phyloP scores from a whole-genome alignment of 2,797 vertebrate species.

The Rhabdophis nuchalis region DNA sequence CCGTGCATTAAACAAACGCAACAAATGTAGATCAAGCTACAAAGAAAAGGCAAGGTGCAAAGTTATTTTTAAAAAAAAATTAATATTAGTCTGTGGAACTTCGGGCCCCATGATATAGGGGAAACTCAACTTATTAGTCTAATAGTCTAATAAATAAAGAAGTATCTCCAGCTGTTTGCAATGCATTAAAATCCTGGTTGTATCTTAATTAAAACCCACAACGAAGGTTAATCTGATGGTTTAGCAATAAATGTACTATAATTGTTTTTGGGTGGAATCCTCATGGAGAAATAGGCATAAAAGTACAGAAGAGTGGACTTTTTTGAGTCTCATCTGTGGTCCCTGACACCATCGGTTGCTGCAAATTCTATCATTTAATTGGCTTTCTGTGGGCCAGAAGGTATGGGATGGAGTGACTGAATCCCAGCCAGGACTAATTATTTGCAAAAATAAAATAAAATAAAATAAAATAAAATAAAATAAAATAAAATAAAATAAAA shows the following conservation, averaged over 20 bases:
- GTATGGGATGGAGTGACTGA: background rate
- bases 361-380: background rate
- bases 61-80: background rate
- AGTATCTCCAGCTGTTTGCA: background rate
- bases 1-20: background rate
- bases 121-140: background rate
- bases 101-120: background rate
- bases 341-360: background rate
- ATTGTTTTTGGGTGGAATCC: too few species aligned
- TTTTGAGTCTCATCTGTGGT: background rate
- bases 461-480: too few species aligned
- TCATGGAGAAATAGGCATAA: background rate
- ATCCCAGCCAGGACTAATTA: background rate
- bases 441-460: too few species aligned
- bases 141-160: background rate
- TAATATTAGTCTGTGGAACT: background rate
- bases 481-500: too few species aligned
- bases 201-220: background rate
- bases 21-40: background rate
- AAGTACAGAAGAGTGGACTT: background rate
- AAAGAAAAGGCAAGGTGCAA: background rate
- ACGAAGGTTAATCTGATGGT: background rate
- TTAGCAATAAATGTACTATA: background rate
- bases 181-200: background rate
- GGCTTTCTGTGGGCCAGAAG: background rate